These are phyloP conservation scores for Phymanthus crucifer DNA, from an alignment of 92 coral and sea anemone genomes.

Conservation along the genomic window DNA sequence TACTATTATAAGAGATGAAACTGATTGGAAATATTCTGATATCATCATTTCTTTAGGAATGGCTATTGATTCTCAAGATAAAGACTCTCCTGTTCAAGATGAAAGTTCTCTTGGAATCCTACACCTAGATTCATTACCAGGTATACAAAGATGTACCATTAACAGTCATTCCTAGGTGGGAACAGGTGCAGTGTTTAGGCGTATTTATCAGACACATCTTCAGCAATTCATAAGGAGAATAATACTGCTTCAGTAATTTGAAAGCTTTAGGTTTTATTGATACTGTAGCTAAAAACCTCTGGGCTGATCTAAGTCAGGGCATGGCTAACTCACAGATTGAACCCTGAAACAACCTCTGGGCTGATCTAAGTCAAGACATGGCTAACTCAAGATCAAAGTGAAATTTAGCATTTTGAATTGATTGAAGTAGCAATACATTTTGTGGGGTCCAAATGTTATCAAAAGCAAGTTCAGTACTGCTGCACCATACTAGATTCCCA, in stretches of 20 bases:
- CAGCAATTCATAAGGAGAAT: no score
- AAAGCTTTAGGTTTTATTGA: background rate
- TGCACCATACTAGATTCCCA: no score
- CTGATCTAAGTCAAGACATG: no score
- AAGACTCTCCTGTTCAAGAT: conserved; percentile 36
- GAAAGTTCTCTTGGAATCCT: conserved; percentile 86
- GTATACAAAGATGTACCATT: conserved; percentile 14
- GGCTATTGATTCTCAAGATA: conserved; percentile 28
- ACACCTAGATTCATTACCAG: conserved; percentile 66
- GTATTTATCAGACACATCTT: no score
- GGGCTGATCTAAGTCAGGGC: no score
- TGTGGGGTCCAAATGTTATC: no score
- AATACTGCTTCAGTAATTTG: background rate
- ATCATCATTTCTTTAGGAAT: conserved; percentile 15
- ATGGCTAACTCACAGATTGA: no score
- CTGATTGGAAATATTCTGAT: no score
- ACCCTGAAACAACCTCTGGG: no score
- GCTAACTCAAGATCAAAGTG: background rate
- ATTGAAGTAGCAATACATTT: background rate
- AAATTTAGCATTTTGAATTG: background rate
- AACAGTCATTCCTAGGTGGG: background rate
- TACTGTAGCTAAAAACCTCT: background rate
- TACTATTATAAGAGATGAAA: no score
- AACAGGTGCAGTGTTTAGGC: no score
- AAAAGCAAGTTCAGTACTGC: no score